Conservation (phyloP, 2,113 vertebrate genomes). For the Tursiops truncatus region DNA sequence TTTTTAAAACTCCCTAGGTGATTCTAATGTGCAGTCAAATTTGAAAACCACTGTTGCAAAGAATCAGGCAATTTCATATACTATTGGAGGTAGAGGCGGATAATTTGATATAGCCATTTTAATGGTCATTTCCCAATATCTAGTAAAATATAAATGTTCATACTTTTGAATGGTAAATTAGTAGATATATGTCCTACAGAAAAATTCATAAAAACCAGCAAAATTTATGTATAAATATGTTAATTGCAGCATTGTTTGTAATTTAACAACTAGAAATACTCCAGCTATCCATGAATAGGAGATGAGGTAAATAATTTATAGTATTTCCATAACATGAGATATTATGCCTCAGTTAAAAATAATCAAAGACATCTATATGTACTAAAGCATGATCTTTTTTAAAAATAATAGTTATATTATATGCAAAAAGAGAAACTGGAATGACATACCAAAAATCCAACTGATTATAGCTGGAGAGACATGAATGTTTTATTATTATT, state of each 20-base stretch:
- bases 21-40: not conserved
- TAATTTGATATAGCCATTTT: not conserved
- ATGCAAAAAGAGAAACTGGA: not conserved
- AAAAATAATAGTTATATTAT: not conserved
- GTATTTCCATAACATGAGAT: not conserved
- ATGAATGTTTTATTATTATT: not conserved
- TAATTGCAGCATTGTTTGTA: not conserved
- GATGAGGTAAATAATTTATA: not conserved
- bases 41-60: not conserved
- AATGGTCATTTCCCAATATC: not conserved
- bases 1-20: not conserved
- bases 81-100: not conserved
- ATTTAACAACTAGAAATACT: not conserved
- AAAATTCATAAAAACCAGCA: not conserved
- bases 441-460: not conserved
- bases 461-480: not conserved
- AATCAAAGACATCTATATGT: not conserved
- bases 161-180: not conserved
- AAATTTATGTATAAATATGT: not conserved
- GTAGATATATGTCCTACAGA: not conserved
- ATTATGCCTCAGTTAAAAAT: not conserved
- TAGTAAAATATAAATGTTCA: not conserved
- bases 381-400: not conserved
- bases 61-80: not conserved
- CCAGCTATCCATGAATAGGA: not conserved